Evolutionary conservation across 2,113 vertebrate species (phyloP), one percentile per base, ranked within the genome.

Genomic region (Gorilla gorilla): DNA sequence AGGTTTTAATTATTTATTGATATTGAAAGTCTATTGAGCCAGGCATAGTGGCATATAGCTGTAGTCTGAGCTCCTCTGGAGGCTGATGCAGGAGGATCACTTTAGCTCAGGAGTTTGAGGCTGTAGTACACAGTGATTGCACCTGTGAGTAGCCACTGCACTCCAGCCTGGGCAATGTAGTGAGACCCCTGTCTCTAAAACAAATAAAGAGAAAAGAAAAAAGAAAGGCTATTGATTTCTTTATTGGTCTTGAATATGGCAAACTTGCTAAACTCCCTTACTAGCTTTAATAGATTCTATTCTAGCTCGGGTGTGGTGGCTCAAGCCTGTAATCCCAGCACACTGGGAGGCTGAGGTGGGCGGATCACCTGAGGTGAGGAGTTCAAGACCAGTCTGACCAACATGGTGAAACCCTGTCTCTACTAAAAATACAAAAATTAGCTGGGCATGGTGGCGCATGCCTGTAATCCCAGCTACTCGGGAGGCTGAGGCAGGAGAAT

Each of bases 1-100:
- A 87, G 50, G 32, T 95, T 52, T 16, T 80, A 80, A 80, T 70
- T 92, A 70, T 84, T 96, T 84, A 73, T 48, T 89, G 55, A 94
- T 85, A 57, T 55, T 76, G 40, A 91, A 72, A 92, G 7, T 25
- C 52, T 23, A 52, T 14, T 88, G 6, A 57, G 32, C 16, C 32
- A 35, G 66, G 16, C 32, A 68, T 35, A 8, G 66, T 68, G 66
- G 16, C 66, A 35, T 8, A n/a, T 35, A 16, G 30, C 66, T 68
- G 6, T 66, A n/a, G 66, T 68, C 66, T 32, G 14, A 68, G 66
- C 66, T 68, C 32, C 32, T n/a, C 32, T 32, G 16, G 66, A 68
- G 66, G 66, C 66, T 68, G 16, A 68, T 0, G 1, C 6, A n/a
- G 64, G 30, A 68, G 66, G 16, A 68, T 68, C 66, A 68, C 32